A percentile compares a stretch with the other conserved stretches of the same genome.
Evolutionary conservation across 2,113 vertebrate genomes (phyloP).

Genomic region (Clarias batrachus): DNA sequence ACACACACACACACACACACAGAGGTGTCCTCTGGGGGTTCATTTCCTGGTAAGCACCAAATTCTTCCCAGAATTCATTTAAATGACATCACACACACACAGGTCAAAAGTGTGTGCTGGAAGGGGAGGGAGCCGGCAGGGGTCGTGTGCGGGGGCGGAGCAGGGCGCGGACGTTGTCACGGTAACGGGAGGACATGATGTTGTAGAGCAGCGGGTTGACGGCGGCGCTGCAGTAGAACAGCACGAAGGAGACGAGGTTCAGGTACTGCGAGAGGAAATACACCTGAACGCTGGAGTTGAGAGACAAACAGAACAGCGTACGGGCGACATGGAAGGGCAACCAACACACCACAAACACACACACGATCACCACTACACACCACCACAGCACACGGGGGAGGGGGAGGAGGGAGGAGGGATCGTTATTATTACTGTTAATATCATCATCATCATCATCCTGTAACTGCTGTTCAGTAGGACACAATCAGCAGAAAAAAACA

Average conservation of each 20-base stretch:
- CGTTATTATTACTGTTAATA: neutral
- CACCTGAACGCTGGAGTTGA: constrained; percentile 50
- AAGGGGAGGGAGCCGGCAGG: constrained; percentile 36
- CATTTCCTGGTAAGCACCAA: constrained; percentile 23
- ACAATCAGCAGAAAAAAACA: neutral
- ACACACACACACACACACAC: constrained; percentile 21
- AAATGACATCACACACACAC: constrained; percentile 8
- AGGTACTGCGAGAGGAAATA: constrained; percentile 76
- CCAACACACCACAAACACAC: constrained; percentile 78
- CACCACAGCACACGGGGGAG: neutral
- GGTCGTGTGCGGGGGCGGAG: constrained; percentile 42
- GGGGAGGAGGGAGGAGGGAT: neutral
- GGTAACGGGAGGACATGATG: constrained; percentile 74
- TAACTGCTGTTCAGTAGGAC: neutral
- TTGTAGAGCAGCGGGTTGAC: constrained; percentile 79
- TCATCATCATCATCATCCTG: neutral
- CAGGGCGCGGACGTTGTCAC: constrained; percentile 67
- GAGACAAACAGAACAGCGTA: constrained; percentile 70
- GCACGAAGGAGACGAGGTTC: constrained; percentile 73
- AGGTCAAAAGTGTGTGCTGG: constrained; percentile 49
- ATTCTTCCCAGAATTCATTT: constrained; percentile 32
- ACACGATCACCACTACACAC: constrained; percentile 72
- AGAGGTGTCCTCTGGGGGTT: neutral
- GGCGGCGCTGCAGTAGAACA: constrained; percentile 77
- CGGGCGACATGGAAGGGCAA: constrained; percentile 78